phyloP scores from a whole-genome alignment of 2,113 vertebrate genomes.

The Hyla sarda region DNA sequence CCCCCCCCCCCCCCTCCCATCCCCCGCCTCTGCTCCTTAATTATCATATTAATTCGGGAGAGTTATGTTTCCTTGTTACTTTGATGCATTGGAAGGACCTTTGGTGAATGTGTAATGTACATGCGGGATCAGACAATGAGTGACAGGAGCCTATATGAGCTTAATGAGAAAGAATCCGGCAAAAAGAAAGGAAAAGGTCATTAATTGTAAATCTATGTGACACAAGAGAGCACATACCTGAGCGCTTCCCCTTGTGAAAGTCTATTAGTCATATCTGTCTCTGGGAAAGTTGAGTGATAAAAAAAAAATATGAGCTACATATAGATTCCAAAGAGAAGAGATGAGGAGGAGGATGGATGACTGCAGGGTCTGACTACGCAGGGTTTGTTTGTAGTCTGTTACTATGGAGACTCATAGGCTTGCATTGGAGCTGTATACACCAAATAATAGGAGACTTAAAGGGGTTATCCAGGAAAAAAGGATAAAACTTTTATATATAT shows the following conservation, averaged over 20 bases:
- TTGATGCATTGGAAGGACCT: not conserved
- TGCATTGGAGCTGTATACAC: no score
- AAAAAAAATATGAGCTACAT: not conserved
- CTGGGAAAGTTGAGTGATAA: not conserved
- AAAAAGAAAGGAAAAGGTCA: not conserved
- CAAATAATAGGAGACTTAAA: no score
- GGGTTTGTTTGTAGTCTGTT: not conserved
- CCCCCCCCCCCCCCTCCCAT: not conserved
- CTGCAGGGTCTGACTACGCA: not conserved
- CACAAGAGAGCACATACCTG: not conserved
- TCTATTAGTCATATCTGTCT: not conserved
- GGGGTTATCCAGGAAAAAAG: no score
- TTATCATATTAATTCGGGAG: constrained; percentile 30
- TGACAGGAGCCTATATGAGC: not conserved
- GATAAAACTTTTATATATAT: no score
- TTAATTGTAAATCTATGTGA: not conserved
- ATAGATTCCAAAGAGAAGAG: not conserved
- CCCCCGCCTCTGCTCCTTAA: not conserved
- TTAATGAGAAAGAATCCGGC: not conserved
- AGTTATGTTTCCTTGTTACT: constrained; percentile 2
- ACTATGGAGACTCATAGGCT: not conserved
- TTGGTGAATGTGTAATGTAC: not conserved
- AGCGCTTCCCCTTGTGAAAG: not conserved
- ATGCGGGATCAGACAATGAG: not conserved
- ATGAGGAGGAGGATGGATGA: not conserved